A percentile compares a stretch with the other conserved stretches of the same genome.
Evolutionary conservation across 92 coral and sea anemone species (phyloP).

Genomic region (Epizoanthus ramosus): DNA sequence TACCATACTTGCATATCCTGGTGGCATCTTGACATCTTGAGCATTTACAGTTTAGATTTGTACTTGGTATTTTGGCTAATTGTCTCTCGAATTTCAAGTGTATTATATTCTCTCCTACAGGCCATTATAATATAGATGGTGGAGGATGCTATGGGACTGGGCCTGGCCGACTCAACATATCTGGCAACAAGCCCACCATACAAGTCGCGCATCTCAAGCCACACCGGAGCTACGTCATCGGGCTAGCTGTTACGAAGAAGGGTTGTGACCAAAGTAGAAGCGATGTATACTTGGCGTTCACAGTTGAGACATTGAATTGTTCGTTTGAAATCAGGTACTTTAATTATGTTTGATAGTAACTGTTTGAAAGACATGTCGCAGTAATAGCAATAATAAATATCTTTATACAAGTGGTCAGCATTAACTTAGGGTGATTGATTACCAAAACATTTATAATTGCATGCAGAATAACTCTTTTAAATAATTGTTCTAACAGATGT

Average conservation of each 20-base stretch:
- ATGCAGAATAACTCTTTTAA: neutral
- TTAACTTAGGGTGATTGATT: no score
- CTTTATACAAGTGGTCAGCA: no score
- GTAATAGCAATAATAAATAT: no score
- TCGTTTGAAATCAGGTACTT: constrained; percentile 18
- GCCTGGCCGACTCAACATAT: constrained; percentile 44
- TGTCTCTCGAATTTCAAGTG: neutral
- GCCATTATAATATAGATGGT: neutral
- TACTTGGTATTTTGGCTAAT: no score
- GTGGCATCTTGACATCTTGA: no score
- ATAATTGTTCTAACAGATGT: constrained; percentile 49
- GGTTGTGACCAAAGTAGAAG: constrained; percentile 4
- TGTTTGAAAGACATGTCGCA: neutral
- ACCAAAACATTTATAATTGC: no score
- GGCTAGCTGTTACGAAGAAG: constrained; percentile 50
- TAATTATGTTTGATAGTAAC: neutral
- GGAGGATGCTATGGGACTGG: constrained; percentile 75
- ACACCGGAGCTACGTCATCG: constrained; percentile 42
- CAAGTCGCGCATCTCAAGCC: constrained; percentile 49
- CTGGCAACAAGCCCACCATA: constrained; percentile 48
- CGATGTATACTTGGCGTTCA: neutral
- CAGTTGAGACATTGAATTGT: constrained; percentile 36
- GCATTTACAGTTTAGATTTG: no score
- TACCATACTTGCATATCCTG: no score
- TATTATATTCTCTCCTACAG: neutral